A percentile compares a stretch with the other conserved stretches of the same genome.
These are phyloP conservation scores for Chelonus insularis DNA, from an alignment of 1,140 invertebrate genomes.

Conservation along the genomic window DNA sequence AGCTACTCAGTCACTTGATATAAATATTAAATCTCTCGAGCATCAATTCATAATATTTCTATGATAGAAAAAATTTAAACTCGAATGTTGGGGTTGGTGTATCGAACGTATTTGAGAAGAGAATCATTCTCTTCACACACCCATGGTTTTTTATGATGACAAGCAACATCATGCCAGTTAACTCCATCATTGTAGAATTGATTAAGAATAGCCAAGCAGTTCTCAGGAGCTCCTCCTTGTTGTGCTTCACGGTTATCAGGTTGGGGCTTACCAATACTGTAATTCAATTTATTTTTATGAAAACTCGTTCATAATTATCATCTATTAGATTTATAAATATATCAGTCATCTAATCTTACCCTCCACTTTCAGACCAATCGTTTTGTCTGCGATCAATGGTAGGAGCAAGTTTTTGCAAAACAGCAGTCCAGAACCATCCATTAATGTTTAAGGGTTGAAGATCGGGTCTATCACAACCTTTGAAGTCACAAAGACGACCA, in stretches of 20 bases:
- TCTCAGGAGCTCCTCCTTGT: slow-evolving; percentile 77
- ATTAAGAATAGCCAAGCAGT: slow-evolving; percentile 78
- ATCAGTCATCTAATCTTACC: slow-evolving; percentile 49
- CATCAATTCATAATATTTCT: slow-evolving; percentile 18
- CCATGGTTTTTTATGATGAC: slow-evolving; percentile 81
- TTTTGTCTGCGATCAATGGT: slow-evolving; percentile 75
- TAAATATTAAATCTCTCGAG: slow-evolving; percentile 5
- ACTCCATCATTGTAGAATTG: slow-evolving; percentile 86
- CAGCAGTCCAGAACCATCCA: slow-evolving; percentile 87
- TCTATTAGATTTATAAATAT: neutral
- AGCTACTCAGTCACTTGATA: slow-evolving; percentile 49
- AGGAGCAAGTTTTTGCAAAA: slow-evolving; percentile 76
- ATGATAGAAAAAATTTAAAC: slow-evolving; percentile 57
- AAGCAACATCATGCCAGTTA: slow-evolving; percentile 85
- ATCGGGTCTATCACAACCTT: slow-evolving; percentile 78
- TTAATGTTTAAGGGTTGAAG: slow-evolving; percentile 75
- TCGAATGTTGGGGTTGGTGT: slow-evolving; percentile 74
- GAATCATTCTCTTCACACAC: slow-evolving; percentile 83
- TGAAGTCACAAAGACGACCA: slow-evolving; percentile 81
- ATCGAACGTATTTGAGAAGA: slow-evolving; percentile 77
- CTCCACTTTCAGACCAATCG: slow-evolving; percentile 81
- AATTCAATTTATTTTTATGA: too few species aligned
- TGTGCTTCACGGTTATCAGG: slow-evolving; percentile 80
- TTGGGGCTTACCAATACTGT: slow-evolving; percentile 74
- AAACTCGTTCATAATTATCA: neutral